Evolutionary conservation across 2,888 invertebrate species (phyloP), one percentile per base, ranked within the genome.

Genomic region (Drosophila neutralis): DNA sequence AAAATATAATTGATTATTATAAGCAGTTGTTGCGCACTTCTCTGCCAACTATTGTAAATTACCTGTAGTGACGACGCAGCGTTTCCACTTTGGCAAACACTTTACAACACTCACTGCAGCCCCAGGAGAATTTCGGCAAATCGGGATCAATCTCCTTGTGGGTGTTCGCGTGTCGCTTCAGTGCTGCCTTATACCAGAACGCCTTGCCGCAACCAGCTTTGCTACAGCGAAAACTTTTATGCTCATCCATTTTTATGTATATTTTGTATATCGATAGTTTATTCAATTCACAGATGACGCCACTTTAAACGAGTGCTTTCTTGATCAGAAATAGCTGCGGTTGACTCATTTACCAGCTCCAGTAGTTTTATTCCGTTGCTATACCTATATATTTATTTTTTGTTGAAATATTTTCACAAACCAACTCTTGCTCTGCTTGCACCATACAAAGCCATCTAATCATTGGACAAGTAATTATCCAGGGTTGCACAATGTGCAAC

Each of bases 131-230:
- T 0, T 18, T 36, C 5, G 62, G 73, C 3, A n/a, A 29, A 36
- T 71, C 42, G 3, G 78, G 54, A 38, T 80, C 68, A 1, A 33
- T n/a, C 8, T 57, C 63, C 8, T 51, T 52, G 53, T 78, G 78
- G 3, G 56, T 56, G 24, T 63, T 71, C 7, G 18, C 0, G 10
- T 78, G 78, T 0, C 81, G 73, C 21, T 49, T 73, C 13, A 78
- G 7, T 1, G 82, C 73, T 2, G 78, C 42, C 4, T 78, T 78
- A 18, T 60, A 81, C 78, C 78, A 78, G n/a, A 78, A 78, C 0
- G 78, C 78, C 35, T 78, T 78, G 8, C 21, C n/a, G n/a, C 78
- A 78, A 0, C 63, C 81, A 1, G 49, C 21, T 1, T 49, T 48
- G 1, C 6, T 18, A 53, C 78, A 78, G 36, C 33, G 60, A 29